phyloP scores from a whole-genome alignment of 1,140 invertebrate species.

The Carposina sasakii region DNA sequence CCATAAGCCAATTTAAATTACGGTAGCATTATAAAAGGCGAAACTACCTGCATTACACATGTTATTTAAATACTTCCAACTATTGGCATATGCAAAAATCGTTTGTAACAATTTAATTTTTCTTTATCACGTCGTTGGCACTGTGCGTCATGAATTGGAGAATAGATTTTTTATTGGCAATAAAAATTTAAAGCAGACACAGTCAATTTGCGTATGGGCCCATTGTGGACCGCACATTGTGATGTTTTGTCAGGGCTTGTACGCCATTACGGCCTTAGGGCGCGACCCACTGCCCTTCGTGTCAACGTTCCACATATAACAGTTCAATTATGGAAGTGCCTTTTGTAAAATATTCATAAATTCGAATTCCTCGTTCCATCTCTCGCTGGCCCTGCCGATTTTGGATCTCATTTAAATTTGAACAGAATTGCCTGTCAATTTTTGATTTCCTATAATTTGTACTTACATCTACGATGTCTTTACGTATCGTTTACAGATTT shows the following conservation, averaged over 20 bases:
- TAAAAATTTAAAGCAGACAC: slow-evolving; percentile 57
- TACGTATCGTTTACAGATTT: slow-evolving; percentile 52
- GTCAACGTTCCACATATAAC: slow-evolving; percentile 50
- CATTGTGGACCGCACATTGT: slow-evolving; percentile 56
- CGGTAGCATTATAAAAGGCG: slow-evolving; percentile 36
- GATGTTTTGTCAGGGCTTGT: slow-evolving; percentile 28
- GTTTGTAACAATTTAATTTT: slow-evolving; percentile 62
- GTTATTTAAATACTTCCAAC: slow-evolving; percentile 46
- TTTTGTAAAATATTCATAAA: slow-evolving; percentile 51
- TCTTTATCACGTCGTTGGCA: slow-evolving; percentile 55
- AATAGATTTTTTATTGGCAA: slow-evolving; percentile 63
- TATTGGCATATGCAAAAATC: slow-evolving; percentile 67
- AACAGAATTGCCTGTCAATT: slow-evolving; percentile 38
- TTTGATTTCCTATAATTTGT: slow-evolving; percentile 21
- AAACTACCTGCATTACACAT: slow-evolving; percentile 55
- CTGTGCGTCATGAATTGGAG: slow-evolving; percentile 49
- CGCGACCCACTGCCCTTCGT: slow-evolving; percentile 60
- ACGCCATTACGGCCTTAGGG: slow-evolving; percentile 36
- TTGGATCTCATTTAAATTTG: slow-evolving; percentile 50
- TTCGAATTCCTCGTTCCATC: slow-evolving; percentile 41
- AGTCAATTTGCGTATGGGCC: slow-evolving; percentile 65
- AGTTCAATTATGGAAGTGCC: slow-evolving; percentile 62
- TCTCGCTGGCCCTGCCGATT: slow-evolving; percentile 49
- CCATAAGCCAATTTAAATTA: slow-evolving; percentile 54
- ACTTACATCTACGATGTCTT: no score